Percentiles rank a stretch among this genome's conserved stretches.
These are phyloP conservation scores for Riptortus pedestris DNA, from an alignment of 1,140 invertebrate genomes.

Conservation along the genomic window DNA sequence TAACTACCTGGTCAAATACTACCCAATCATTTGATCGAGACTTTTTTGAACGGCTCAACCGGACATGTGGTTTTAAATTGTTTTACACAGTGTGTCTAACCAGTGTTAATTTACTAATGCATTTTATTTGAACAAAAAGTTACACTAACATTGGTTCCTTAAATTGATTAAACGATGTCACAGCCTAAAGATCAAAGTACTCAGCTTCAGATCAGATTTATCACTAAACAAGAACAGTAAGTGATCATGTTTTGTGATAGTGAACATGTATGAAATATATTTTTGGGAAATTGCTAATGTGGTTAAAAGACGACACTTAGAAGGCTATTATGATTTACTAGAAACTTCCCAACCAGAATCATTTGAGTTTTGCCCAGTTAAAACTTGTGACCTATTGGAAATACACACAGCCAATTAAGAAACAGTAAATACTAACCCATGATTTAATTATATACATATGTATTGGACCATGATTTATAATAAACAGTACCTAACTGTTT, in stretches of 20 bases:
- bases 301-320: too few species aligned
- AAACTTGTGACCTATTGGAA: background rate
- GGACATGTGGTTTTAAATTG: background rate
- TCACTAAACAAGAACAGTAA: constrained; percentile 71
- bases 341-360: too few species aligned
- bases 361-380: background rate
- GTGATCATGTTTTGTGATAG: constrained; percentile 34
- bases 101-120: background rate
- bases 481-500: too few species aligned
- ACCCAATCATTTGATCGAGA: background rate
- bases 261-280: too few species aligned
- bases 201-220: constrained; percentile 63
- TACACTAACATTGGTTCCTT: background rate
- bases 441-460: too few species aligned
- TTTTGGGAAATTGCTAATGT: background rate
- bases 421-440: too few species aligned
- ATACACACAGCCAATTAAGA: background rate
- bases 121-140: background rate
- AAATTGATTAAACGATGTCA: background rate
- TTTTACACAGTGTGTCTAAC: background rate
- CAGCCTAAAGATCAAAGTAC: constrained; percentile 4
- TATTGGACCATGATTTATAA: too few species aligned
- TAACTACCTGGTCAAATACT: background rate
- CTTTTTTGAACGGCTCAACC: background rate
- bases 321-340: background rate